A percentile compares a stretch with the other conserved stretches of the same genome.
These are phyloP conservation scores for Acheta domesticus DNA, from an alignment of 2,888 invertebrate genomes.

Conservation along the genomic window DNA sequence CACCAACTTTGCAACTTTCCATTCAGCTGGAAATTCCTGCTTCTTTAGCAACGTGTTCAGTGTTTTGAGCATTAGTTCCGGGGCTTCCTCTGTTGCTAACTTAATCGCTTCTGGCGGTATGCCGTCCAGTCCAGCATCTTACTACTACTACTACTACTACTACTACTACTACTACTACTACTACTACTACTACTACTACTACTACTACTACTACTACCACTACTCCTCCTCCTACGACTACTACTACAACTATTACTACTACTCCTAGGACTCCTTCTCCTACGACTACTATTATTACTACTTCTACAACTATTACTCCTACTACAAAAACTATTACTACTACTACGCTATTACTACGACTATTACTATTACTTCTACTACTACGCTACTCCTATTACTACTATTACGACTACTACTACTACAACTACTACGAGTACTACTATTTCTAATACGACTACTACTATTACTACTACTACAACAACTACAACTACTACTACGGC, in stretches of 20 bases:
- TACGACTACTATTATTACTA: neutral
- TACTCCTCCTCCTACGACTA: no score
- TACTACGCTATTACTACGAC: no score
- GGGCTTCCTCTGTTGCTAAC: no score
- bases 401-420: neutral
- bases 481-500: neutral
- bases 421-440: neutral
- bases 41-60: no score
- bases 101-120: no score
- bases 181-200: constrained; percentile 3
- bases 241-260: no score
- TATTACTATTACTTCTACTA: no score
- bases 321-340: neutral
- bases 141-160: neutral
- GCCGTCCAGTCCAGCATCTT: no score
- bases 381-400: neutral
- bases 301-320: neutral
- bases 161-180: neutral
- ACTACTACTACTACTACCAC: neutral
- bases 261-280: neutral
- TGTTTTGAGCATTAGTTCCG: no score
- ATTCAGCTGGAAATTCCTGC: no score
- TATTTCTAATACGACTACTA: neutral
- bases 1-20: no score
- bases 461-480: neutral